A percentile compares a stretch with the other conserved stretches of the same genome.
Evolutionary conservation across 2,888 invertebrate species (phyloP).

Genomic region (Mimachlamys varia): DNA sequence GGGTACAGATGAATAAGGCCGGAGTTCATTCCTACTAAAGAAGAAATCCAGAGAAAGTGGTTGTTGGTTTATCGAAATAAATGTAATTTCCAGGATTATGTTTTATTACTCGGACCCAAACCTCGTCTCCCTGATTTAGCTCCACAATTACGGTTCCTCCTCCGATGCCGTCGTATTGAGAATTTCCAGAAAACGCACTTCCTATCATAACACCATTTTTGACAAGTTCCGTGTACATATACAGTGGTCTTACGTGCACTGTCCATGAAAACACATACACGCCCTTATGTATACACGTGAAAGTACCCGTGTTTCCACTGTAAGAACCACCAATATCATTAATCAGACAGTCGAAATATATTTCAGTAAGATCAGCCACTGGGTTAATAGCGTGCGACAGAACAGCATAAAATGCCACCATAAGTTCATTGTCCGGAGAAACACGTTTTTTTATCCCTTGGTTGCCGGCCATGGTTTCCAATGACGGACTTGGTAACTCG

Average conservation of each 20-base stretch:
- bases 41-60: too few relatives aligned
- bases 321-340: constrained; percentile 43
- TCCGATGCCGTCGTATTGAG: neutral
- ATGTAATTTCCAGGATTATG: too few relatives aligned
- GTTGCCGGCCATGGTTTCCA: neutral
- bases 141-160: neutral
- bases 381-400: neutral
- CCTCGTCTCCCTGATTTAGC: neutral
- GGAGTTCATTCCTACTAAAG: neutral
- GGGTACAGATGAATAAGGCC: too few relatives aligned
- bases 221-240: constrained; percentile 41
- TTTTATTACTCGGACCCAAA: neutral
- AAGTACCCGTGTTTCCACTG: constrained; percentile 10
- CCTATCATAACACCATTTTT: constrained; percentile 38
- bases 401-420: constrained; percentile 14
- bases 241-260: constrained; percentile 11
- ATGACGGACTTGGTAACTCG: neutral
- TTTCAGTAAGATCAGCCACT: neutral
- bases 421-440: neutral
- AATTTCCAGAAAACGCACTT: constrained; percentile 39
- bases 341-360: constrained; percentile 38
- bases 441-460: neutral
- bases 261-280: constrained; percentile 38
- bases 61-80: too few relatives aligned
- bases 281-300: constrained; percentile 40